Conservation (phyloP, 2,888 invertebrate species). For the Steromphala cineraria region DNA sequence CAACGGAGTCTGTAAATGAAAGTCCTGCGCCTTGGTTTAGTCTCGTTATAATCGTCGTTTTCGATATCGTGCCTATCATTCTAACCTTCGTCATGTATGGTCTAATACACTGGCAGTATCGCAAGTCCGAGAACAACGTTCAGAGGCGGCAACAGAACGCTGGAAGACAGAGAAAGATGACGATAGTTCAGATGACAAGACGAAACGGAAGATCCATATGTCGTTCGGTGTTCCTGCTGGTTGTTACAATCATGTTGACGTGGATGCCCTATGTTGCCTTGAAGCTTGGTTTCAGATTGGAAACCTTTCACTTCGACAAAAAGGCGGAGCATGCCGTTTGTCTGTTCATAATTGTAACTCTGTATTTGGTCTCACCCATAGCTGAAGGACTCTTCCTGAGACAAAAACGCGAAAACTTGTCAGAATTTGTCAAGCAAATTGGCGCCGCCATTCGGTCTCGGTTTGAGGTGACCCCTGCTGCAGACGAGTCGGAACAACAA, state of each 20-base stretch:
- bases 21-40: not conserved
- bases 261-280: not conserved
- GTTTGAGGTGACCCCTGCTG: not conserved
- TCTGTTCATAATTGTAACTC: not conserved
- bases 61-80: not conserved
- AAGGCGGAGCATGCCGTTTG: not conserved
- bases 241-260: not conserved
- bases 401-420: not conserved
- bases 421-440: not conserved
- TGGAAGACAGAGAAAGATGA: not conserved
- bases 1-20: not conserved
- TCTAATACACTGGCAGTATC: not conserved
- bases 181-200: not conserved
- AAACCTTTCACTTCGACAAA: not conserved
- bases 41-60: not conserved
- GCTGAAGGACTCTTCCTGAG: not conserved
- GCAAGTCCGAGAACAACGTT: not conserved
- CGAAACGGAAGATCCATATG: not conserved
- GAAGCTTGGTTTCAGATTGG: not conserved
- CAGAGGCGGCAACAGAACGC: not conserved
- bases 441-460: not conserved
- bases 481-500: not conserved
- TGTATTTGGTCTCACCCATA: not conserved
- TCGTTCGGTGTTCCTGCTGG: not conserved
- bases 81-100: conserved; percentile 7